Percentiles rank a stretch among this genome's conserved stretches.
Conservation (phyloP, 2,888 invertebrate genomes). For the Leptinotarsa haldemani region DNA sequence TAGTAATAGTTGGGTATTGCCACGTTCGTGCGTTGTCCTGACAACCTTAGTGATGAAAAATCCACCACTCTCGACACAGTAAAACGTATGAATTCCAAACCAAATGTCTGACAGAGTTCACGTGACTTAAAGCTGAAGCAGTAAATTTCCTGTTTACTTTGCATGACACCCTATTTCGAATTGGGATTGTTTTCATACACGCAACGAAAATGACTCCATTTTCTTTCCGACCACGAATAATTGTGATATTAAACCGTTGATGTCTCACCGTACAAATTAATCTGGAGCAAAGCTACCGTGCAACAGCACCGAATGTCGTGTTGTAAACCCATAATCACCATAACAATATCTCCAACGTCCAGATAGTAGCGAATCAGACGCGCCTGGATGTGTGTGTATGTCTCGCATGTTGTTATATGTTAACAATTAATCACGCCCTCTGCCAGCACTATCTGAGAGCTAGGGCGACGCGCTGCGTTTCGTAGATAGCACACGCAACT, state of each 20-base stretch:
- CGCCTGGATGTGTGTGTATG: conserved; percentile 22
- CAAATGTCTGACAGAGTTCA: background rate
- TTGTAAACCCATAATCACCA: conserved; percentile 40
- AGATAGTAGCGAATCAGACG: conserved; percentile 20
- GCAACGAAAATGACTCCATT: conserved; percentile 20
- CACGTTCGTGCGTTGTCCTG: background rate
- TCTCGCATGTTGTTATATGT: conserved; percentile 43
- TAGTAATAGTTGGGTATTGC: too few relatives aligned
- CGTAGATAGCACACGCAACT: conserved; percentile 55
- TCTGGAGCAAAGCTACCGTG: conserved; percentile 16
- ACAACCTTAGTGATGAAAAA: background rate
- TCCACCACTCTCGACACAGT: background rate
- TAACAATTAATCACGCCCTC: conserved; percentile 55
- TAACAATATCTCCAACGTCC: conserved; percentile 42
- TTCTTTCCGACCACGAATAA: background rate
- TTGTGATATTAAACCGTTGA: background rate
- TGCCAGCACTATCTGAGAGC: conserved; percentile 49
- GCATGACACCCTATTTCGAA: background rate
- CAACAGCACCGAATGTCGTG: conserved; percentile 25
- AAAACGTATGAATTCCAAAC: background rate
- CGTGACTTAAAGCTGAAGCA: background rate
- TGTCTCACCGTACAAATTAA: conserved; percentile 1
- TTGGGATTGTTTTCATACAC: background rate
- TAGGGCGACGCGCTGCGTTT: conserved; percentile 49
- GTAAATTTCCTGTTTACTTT: conserved; percentile 14